Evolutionary conservation across 2,797 vertebrate genomes (phyloP), one percentile per base, ranked within the genome.

Genomic region (Erpetoichthys calabaricus): DNA sequence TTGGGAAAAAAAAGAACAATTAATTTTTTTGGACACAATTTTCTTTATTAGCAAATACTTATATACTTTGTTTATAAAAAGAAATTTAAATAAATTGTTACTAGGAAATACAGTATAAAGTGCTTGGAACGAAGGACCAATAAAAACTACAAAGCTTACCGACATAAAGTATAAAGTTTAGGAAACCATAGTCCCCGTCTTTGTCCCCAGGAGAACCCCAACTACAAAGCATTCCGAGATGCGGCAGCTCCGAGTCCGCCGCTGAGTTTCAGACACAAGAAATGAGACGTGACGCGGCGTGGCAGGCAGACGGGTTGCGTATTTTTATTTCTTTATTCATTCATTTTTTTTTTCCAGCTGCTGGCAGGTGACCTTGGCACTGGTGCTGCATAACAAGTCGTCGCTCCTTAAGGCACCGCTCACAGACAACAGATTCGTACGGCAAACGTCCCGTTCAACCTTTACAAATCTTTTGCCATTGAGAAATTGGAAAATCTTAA

Each of bases 21-120:
- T 59, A 69, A 65, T 65, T 62, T 65, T 72, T 68, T 65, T 67
- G 63, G 67, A 78, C 79, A 84, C 75, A 75, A 82, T 75, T 75
- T 82, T 83, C 49, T 87, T 75, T 75, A 74, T 68, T 65, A 73
- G 73, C 65, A 74, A 72, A 69, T 74, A 75, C 75, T 81, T 83
- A 79, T 75, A 74, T 75, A 73, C 70, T 80, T 81, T 79, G 78
- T 63, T 78, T 76, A 78, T 81, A 87, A 77, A 85, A 77, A 74
- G 84, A 83, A 88, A 83, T 84, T 91, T 89, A 90, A 67, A 62
- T 64, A 64, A 86, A 82, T 74, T 82, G 70, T 83, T 84, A 75
- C 74, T 73, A 83, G 86, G 76, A 79, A 77, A 87, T 75, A 87
- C 70, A 82, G 79, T 72, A 68, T 89, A 91, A 93, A 91, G 91